Evolutionary conservation across 2,888 invertebrate genomes (phyloP).

Genomic region (Leptogaster cylindrica): DNA sequence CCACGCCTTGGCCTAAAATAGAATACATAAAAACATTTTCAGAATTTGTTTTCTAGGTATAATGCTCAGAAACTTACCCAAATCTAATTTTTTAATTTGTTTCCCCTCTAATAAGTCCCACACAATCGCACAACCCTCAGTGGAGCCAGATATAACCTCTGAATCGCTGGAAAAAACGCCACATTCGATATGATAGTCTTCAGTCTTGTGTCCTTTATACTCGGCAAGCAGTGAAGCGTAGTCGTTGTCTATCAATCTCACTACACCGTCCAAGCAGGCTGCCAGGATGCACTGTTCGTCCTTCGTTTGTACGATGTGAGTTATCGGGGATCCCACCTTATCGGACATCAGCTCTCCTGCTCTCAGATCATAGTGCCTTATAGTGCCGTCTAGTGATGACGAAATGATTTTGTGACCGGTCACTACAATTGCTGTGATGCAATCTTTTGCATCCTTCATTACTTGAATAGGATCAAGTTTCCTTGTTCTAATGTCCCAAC

Average conservation of each 20-base stretch:
- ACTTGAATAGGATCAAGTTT: constrained; percentile 77
- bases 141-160: constrained; percentile 88
- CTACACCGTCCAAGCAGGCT: constrained; percentile 81
- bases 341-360: constrained; percentile 83
- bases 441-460: constrained; percentile 93
- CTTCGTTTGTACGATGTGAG: constrained; percentile 82
- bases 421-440: constrained; percentile 78
- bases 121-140: constrained; percentile 69
- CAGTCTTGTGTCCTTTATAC: constrained; percentile 83
- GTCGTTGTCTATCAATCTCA: constrained; percentile 88
- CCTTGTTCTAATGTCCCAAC: constrained; percentile 83
- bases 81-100: constrained; percentile 61
- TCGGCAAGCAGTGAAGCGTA: constrained; percentile 78
- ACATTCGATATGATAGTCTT: constrained; percentile 86
- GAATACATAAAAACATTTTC: constrained; percentile 65
- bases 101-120: constrained; percentile 89
- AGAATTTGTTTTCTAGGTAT: constrained; percentile 56
- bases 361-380: constrained; percentile 89
- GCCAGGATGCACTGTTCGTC: constrained; percentile 92
- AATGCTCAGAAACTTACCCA: no score
- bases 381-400: constrained; percentile 86
- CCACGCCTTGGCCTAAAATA: constrained; percentile 62
- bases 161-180: constrained; percentile 84
- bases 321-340: constrained; percentile 83
- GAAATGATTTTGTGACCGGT: constrained; percentile 90